Evolutionary conservation across 2,888 invertebrate genomes (phyloP), one percentile per base, ranked within the genome.

Genomic region (Aplocera efformata): DNA sequence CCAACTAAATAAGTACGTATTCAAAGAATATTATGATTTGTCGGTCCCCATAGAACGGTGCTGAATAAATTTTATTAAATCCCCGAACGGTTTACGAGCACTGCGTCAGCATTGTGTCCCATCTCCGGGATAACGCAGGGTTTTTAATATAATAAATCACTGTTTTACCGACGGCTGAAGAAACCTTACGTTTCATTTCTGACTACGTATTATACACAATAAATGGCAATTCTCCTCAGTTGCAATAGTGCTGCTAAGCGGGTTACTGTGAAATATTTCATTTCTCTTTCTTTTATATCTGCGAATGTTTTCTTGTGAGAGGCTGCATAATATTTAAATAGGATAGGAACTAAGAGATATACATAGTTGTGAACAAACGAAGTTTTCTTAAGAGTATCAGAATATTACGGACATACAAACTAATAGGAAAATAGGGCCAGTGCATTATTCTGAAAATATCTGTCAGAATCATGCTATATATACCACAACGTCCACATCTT

Each of bases 11-110:
- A 83, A 83, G 81, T 81, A 75, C 74, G 72, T 72, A 79, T 83
- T 79, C 74, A 65, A 67, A 63, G 72, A 70, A 76, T 79, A 82
- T 81, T 82, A 84, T 84, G 84, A 83, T 83, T 84, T 83, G 81
- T 83, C 73, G 78, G 76, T 72, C 77, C 72, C 80, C 67, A 67
- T 78, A 82, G 80, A 73, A 72, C 57, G 67, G 64, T 65, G 74
- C 71, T 79, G 81, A 83, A 85, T 85, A 81, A 82, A 84, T 85
- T 84, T 83, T 83, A 84, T 82, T 83, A 83, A 84, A 83, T 80
- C 81, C 76, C 67, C 69, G 75, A 76, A 65, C 72, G 76, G 76
- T 84, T 84, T 84, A 84, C 74, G 84, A 80, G 67, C 69, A 62
- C 73, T 64, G 67, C 75, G 77, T 84, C 82, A 83, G 82, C 80